Conservation (phyloP, 2,888 invertebrate species). For the Disparrhopalites patrizii region DNA sequence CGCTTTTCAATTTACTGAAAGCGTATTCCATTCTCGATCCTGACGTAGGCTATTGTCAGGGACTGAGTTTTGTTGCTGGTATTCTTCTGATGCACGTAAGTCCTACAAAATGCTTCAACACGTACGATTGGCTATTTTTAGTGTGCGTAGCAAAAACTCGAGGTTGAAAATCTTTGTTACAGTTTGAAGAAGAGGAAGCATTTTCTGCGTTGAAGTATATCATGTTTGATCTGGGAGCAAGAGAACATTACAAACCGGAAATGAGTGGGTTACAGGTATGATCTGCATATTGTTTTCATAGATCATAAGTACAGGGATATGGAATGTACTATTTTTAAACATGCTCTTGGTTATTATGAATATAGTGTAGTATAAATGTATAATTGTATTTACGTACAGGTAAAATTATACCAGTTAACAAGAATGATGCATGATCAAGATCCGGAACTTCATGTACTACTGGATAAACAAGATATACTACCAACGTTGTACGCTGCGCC, state of each 20-base stretch:
- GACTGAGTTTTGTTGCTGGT: constrained; percentile 88
- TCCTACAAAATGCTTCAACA: not conserved
- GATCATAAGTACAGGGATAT: too few relatives aligned
- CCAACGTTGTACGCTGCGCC: constrained; percentile 95
- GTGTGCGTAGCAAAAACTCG: not conserved
- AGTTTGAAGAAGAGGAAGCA: constrained; percentile 91
- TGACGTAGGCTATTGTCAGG: constrained; percentile 95
- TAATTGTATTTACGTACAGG: constrained; percentile 49
- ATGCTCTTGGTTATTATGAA: constrained; percentile 4
- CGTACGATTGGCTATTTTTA: not conserved
- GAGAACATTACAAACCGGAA: constrained; percentile 87
- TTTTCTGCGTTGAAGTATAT: constrained; percentile 81
- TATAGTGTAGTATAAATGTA: not conserved
- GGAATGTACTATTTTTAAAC: constrained; percentile 18
- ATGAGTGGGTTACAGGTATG: constrained; percentile 90
- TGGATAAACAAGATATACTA: constrained; percentile 73
- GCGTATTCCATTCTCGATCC: constrained; percentile 92
- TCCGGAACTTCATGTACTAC: constrained; percentile 79
- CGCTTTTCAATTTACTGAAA: constrained; percentile 89
- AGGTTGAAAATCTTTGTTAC: constrained; percentile 46
- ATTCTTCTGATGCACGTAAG: constrained; percentile 87
- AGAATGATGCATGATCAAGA: constrained; percentile 82
- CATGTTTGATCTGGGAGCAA: constrained; percentile 83
- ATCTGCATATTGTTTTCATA: constrained; percentile 28
- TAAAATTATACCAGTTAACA: constrained; percentile 86